Percentiles rank a stretch among this genome's conserved stretches.
Evolutionary conservation across 2,797 vertebrate species (phyloP).

Genomic region (Gastrophryne carolinensis): DNA sequence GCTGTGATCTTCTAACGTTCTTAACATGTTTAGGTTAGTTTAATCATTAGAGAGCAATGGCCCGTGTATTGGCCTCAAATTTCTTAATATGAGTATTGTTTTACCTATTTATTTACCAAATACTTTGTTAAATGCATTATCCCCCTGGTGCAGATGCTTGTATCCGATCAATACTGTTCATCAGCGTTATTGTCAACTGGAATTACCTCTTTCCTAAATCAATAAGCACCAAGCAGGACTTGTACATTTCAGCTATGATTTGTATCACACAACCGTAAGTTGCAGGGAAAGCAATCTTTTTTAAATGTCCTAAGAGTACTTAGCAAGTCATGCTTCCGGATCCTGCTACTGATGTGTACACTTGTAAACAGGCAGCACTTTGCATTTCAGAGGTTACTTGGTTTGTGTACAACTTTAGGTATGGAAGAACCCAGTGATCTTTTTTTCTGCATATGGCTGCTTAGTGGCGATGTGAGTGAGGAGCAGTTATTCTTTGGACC

Average conservation of each 20-base stretch:
- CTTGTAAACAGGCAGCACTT: conserved; percentile 8
- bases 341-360: background rate
- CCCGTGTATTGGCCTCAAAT: background rate
- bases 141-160: conserved; percentile 12
- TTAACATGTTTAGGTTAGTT: background rate
- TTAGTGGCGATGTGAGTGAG: too few relatives aligned
- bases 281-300: conserved; percentile 11
- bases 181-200: conserved; percentile 35
- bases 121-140: conserved; percentile 39
- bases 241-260: conserved; percentile 21
- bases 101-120: conserved; percentile 9
- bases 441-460: too few relatives aligned
- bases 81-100: background rate
- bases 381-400: too few relatives aligned
- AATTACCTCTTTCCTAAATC: conserved; percentile 47
- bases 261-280: conserved; percentile 32
- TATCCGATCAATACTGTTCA: conserved; percentile 35
- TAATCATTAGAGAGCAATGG: background rate
- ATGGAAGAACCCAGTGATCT: too few relatives aligned
- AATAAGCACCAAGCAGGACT: conserved; percentile 16
- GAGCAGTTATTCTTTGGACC: too few relatives aligned
- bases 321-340: background rate
- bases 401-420: too few relatives aligned
- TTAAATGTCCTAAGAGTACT: conserved; percentile 21
- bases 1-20: too few relatives aligned